Evolutionary conservation across 2,113 vertebrate species (phyloP).

Genomic region (Plestiodon gilberti): DNA sequence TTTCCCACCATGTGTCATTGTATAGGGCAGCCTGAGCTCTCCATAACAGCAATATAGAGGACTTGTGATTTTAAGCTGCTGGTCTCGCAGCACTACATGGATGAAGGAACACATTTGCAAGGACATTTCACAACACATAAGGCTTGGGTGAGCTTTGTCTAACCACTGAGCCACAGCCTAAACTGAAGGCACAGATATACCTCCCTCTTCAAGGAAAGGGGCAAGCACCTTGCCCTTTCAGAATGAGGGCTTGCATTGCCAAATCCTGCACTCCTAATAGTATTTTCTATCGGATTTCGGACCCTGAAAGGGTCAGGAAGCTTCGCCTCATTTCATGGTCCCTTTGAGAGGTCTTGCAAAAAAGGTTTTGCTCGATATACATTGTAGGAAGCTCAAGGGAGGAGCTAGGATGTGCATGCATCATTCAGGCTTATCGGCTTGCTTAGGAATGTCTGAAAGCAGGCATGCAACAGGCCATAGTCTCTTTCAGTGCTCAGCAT

Average conservation of each 20-base stretch:
- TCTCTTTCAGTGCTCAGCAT: background rate
- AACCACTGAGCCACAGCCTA: conserved; percentile 3
- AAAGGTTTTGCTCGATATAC: background rate
- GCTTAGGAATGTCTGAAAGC: background rate
- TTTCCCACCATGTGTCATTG: background rate
- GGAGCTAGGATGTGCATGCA: background rate
- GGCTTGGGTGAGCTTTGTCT: background rate
- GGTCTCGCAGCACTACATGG: background rate
- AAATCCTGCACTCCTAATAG: background rate
- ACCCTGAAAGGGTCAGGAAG: background rate
- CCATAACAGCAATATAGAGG: background rate
- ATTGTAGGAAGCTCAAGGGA: background rate
- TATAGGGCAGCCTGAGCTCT: background rate
- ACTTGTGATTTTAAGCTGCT: background rate
- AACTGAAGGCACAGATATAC: conserved; percentile 1
- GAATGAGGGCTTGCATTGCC: background rate
- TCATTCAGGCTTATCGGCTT: background rate
- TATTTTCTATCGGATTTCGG: background rate
- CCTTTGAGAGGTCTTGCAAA: background rate
- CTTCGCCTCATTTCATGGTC: background rate
- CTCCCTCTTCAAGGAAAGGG: background rate
- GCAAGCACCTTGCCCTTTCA: background rate
- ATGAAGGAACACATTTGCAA: conserved; percentile 11
- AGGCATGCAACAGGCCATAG: background rate
- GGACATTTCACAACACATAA: background rate